Evolutionary conservation across 2,797 vertebrate genomes (phyloP).

Genomic region (Urosaurus nigricauda): DNA sequence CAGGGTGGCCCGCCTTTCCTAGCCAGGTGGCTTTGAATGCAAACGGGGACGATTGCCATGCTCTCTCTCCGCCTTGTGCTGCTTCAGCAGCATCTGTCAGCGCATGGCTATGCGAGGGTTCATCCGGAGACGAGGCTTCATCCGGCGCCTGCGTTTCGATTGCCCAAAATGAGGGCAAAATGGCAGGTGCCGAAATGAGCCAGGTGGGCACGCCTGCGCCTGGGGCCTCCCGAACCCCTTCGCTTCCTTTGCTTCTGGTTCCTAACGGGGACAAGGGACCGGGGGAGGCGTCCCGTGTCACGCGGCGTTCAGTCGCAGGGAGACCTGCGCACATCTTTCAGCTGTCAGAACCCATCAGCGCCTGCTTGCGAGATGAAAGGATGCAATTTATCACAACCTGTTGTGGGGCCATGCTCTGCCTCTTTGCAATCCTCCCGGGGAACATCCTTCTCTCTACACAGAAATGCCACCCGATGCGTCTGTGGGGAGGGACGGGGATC

Average conservation of each 20-base stretch:
- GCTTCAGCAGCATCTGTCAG: too few relatives aligned
- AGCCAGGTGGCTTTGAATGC: not conserved
- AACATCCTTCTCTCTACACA: not conserved
- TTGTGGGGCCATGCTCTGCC: not conserved
- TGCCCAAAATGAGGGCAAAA: constrained; percentile 31
- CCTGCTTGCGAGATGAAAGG: constrained; percentile 17
- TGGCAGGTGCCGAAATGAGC: constrained; percentile 6
- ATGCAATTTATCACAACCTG: constrained; percentile 25
- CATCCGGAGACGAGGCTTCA: not conserved
- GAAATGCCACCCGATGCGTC: not conserved
- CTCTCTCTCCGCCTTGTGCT: too few relatives aligned
- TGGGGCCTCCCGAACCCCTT: not conserved
- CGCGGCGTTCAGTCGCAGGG: constrained; percentile 32
- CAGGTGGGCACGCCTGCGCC: not conserved
- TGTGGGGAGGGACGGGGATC: too few relatives aligned
- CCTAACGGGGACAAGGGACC: constrained; percentile 15
- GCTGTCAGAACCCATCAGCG: constrained; percentile 40
- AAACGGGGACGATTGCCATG: too few relatives aligned
- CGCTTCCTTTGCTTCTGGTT: not conserved
- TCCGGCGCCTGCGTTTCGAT: constrained; percentile 3
- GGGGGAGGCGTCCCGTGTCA: not conserved
- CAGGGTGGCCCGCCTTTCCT: too few relatives aligned
- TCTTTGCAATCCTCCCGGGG: not conserved
- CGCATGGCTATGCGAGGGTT: not conserved
- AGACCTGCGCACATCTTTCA: constrained; percentile 22